Base-by-base conservation (phyloP, 2,888 invertebrate species). In the Ochropleura leucogaster region DNA sequence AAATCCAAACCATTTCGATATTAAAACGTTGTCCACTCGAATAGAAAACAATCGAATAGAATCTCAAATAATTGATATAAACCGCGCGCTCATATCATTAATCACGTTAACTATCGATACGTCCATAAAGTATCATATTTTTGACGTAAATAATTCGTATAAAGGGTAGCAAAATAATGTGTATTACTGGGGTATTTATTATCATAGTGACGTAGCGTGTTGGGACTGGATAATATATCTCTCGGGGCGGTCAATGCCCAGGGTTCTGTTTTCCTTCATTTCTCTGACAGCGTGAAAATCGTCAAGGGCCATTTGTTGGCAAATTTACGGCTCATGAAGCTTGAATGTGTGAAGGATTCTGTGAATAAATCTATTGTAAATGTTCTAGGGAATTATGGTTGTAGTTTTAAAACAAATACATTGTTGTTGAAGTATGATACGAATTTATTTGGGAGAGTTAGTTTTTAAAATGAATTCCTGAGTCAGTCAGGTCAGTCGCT, bases 221-320 rank as follows among this genome's bases (percentile, higher is more conserved):
- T 88, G 89, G 83, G 84, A 68, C 86, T 88, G 83, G 86, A 89
- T 90, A 88, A 93, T 93, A 93, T 93, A 94, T 93, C 93, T 93
- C 89, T 91, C 82, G 88, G 91, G 90, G 89, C 85, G 90, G 88
- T 86, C 89, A 84, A 85, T 85, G 80, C 81, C 76, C 83, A 87
- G 87, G 85, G 88, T 77, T 87, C 90, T 94, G 93, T 94, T 95
- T 94, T 93, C 93, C 94, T 94, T 94, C 93, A 94, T 94, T 94
- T 92, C 91, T 91, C 93, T 93, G 94, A 94, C 92, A 93, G 87
- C 89, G 93, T 93, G 92, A 93, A 81, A 94, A 91, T 90, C 93
- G 94, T 95, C 95, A 94, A 93, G 96, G 95, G 93, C 89, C 95
- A 95, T 96, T 96, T 95, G 92, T 92, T 94, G 90, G 86, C 89